Conservation (phyloP, 2,888 invertebrate genomes). For the Altica lythri region DNA sequence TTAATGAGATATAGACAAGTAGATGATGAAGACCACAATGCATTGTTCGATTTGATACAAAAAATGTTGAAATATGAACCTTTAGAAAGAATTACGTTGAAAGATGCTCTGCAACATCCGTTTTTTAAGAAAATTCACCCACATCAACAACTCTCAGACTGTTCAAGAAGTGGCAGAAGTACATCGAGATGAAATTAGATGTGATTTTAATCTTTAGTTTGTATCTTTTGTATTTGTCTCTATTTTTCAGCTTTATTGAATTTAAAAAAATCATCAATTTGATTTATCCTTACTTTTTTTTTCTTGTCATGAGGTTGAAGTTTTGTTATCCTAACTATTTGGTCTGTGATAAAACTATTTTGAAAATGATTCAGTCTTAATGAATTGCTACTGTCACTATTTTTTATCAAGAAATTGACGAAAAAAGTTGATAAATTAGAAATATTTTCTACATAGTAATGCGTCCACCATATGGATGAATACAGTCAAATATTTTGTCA, state of each 20-base stretch:
- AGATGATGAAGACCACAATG: slow-evolving; percentile 88
- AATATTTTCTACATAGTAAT: too few relatives aligned
- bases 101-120: slow-evolving; percentile 87
- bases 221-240: slow-evolving; percentile 3
- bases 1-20: slow-evolving; percentile 84
- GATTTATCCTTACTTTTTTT: slow-evolving; percentile 9
- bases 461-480: too few relatives aligned
- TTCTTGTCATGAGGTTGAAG: slow-evolving; percentile 9
- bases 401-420: too few relatives aligned
- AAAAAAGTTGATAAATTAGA: too few relatives aligned
- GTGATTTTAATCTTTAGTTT: slow-evolving; percentile 8
- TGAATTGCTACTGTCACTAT: too few relatives aligned
- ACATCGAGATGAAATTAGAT: slow-evolving; percentile 17
- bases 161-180: slow-evolving; percentile 44
- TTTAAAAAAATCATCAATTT: slow-evolving; percentile 5
- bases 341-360: slow-evolving; percentile 19
- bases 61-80: slow-evolving; percentile 98
- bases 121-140: slow-evolving; percentile 88
- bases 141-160: slow-evolving; percentile 71
- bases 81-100: slow-evolving; percentile 81
- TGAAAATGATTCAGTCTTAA: slow-evolving; percentile 6
- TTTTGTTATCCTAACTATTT: slow-evolving; percentile 18
- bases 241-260: slow-evolving; percentile 5
- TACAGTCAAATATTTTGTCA: too few relatives aligned
- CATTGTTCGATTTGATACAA: slow-evolving; percentile 91